These are phyloP conservation scores for Pipra filicauda DNA, from an alignment of 2,113 vertebrate genomes.

Conservation along the genomic window DNA sequence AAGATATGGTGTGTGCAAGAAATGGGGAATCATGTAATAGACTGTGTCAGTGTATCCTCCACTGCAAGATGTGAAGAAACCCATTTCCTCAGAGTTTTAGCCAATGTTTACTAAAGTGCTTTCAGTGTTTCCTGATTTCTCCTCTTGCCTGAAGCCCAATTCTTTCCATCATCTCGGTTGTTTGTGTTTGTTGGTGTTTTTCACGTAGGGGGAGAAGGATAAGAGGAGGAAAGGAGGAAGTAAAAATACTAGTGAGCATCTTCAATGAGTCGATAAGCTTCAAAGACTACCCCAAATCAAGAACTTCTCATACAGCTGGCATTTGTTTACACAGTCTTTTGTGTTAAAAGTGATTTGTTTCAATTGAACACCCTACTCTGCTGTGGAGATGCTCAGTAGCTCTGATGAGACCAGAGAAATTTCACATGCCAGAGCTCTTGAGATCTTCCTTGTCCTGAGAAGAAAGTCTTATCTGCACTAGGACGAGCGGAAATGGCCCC, in stretches of 20 bases:
- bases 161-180: not conserved
- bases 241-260: not conserved
- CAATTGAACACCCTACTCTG: not conserved
- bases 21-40: not conserved
- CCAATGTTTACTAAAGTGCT: not conserved
- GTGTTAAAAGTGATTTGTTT: not conserved
- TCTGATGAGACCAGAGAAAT: not conserved
- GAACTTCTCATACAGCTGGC: not conserved
- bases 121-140: constrained; percentile 8
- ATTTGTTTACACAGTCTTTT: not conserved
- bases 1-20: not conserved
- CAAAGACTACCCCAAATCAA: not conserved
- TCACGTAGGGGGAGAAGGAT: not conserved
- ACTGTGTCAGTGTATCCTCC: not conserved
- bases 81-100: not conserved
- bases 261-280: not conserved
- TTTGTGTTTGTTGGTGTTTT: not conserved
- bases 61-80: not conserved
- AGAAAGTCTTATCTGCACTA: not conserved
- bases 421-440: not conserved
- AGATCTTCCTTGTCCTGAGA: not conserved
- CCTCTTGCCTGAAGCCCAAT: constrained; percentile 6
- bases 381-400: not conserved
- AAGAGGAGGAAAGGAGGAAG: not conserved
- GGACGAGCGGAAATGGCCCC: not conserved